These are phyloP conservation scores for Manis pentadactyla DNA, from an alignment of 2,797 vertebrate genomes.

Conservation along the genomic window DNA sequence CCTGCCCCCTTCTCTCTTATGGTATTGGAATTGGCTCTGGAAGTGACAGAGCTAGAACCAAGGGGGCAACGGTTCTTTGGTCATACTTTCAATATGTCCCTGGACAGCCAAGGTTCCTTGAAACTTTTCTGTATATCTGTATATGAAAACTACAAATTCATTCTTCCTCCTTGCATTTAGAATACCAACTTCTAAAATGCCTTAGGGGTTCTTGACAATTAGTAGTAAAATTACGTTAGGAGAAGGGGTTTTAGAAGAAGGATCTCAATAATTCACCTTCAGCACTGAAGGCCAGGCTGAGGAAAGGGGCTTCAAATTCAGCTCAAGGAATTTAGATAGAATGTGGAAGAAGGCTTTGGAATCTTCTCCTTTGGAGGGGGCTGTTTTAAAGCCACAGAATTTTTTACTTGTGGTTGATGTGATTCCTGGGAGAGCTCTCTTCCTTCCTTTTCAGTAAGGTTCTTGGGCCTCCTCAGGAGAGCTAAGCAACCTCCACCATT, in stretches of 20 bases:
- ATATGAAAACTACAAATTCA: not conserved
- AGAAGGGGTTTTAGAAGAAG: constrained; percentile 21
- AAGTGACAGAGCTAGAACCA: not conserved
- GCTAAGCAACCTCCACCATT: not conserved
- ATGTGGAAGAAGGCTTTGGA: not conserved
- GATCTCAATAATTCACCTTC: not conserved
- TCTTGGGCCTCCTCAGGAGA: not conserved
- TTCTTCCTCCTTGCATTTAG: not conserved
- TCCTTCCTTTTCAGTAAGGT: constrained; percentile 19
- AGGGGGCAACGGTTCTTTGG: not conserved
- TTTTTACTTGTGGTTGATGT: not conserved
- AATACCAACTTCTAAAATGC: not conserved
- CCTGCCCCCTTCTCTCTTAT: not conserved
- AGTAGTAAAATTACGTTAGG: not conserved
- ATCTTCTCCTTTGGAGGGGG: not conserved
- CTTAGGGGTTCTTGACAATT: not conserved
- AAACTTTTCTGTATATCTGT: not conserved
- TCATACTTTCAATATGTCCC: not conserved
- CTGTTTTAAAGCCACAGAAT: constrained; percentile 1
- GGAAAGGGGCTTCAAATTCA: constrained; percentile 40
- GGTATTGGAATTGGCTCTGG: not conserved
- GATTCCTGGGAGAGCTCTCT: not conserved
- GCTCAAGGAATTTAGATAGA: not conserved
- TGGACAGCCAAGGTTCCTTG: not conserved
- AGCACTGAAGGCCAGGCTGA: constrained; percentile 22